phyloP scores from a whole-genome alignment of 2,797 vertebrate species.

The Sebastolobus altivelis region DNA sequence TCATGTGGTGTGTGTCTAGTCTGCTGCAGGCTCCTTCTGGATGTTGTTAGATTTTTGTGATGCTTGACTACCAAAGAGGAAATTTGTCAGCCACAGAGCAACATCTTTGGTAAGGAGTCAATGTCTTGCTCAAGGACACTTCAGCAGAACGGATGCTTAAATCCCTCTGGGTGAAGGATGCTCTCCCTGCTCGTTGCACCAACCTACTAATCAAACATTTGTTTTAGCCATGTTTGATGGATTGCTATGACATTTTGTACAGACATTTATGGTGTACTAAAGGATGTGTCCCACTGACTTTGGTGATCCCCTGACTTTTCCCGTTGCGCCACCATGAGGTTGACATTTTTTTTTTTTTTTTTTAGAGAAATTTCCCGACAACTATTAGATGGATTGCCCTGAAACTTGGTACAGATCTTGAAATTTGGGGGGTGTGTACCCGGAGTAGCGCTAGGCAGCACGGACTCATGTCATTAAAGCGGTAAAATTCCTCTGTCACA shows the following conservation, averaged over 20 bases:
- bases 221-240: background rate
- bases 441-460: no score
- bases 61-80: slow-evolving; percentile 17
- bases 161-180: background rate
- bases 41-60: slow-evolving; percentile 13
- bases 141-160: background rate
- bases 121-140: slow-evolving; percentile 28
- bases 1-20: slow-evolving; percentile 11
- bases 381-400: background rate
- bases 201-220: background rate
- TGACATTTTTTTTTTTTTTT: background rate
- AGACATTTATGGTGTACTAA: background rate
- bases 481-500: no score
- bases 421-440: no score
- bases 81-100: slow-evolving; percentile 14
- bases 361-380: background rate
- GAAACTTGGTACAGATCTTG: background rate
- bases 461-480: no score
- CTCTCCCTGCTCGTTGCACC: background rate
- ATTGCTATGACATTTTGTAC: background rate
- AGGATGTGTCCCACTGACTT: background rate
- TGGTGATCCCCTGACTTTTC: background rate
- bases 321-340: background rate
- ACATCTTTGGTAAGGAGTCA: background rate
- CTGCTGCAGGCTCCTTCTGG: background rate